A percentile compares a stretch with the other conserved stretches of the same genome.
Conservation (phyloP, 2,113 vertebrate genomes). For the human (Homo sapiens) region DNA sequence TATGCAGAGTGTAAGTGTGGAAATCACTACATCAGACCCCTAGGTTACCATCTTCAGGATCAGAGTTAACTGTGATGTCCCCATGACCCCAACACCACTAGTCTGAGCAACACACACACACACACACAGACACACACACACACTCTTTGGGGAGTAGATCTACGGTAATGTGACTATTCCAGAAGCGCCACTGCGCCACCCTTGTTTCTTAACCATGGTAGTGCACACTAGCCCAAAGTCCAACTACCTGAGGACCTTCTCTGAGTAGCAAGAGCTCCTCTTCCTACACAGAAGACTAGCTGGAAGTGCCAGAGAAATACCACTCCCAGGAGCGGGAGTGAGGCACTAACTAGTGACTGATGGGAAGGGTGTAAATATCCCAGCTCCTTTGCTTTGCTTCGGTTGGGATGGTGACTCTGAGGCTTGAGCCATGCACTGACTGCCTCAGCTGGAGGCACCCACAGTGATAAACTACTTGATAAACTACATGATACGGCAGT, state of each 20-base stretch:
- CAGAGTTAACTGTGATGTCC: neutral
- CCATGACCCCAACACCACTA: neutral
- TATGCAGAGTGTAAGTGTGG: neutral
- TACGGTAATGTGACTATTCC: neutral
- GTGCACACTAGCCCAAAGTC: neutral
- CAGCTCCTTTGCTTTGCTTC: no score
- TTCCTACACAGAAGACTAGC: neutral
- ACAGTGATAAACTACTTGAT: fast-evolving
- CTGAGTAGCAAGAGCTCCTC: neutral
- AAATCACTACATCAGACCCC: neutral
- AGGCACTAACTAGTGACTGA: neutral
- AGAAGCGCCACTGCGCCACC: neutral
- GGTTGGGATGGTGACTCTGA: neutral
- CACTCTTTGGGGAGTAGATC: neutral
- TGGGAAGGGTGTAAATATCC: neutral
- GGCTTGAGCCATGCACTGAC: neutral
- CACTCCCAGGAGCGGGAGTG: neutral
- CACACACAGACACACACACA: fast-evolving
- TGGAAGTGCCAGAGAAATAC: neutral
- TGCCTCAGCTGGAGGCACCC: neutral
- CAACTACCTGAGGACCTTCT: neutral
- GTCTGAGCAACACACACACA: neutral
- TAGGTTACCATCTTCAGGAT: neutral
- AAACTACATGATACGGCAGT: fast-evolving
- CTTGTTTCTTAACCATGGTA: neutral